Conservation (phyloP, 2,797 vertebrate species). For the Myotis daubentonii region DNA sequence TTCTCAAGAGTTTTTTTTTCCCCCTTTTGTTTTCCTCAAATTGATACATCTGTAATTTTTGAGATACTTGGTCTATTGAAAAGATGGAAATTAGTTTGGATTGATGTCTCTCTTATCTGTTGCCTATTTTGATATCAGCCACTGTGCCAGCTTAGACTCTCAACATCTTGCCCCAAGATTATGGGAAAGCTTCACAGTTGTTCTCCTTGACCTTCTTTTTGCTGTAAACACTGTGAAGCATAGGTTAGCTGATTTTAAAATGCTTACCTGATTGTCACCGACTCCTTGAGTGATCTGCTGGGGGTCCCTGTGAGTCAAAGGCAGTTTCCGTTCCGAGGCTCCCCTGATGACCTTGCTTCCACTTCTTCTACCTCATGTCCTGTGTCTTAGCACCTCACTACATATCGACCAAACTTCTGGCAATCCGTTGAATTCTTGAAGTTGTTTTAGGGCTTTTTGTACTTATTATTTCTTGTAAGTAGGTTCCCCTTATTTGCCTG, state of each 20-base stretch:
- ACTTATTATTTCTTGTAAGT: background rate
- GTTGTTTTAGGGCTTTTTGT: background rate
- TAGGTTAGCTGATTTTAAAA: background rate
- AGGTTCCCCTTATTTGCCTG: background rate
- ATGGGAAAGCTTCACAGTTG: background rate
- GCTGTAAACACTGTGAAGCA: background rate
- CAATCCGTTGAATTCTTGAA: background rate
- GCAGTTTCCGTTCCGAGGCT: background rate
- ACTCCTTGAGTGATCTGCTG: background rate
- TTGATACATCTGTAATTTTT: background rate
- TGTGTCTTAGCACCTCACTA: background rate
- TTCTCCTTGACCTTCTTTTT: background rate
- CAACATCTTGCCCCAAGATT: background rate
- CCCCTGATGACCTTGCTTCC: background rate
- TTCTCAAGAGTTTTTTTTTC: background rate
- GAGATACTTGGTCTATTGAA: background rate
- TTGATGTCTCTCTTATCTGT: background rate
- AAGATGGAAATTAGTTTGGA: background rate
- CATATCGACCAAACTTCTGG: background rate
- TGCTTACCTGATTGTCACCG: background rate
- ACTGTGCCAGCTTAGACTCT: background rate
- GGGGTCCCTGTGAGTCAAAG: rapidly evolving
- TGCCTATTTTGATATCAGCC: background rate
- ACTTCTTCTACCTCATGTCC: background rate
- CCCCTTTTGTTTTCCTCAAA: background rate